Conservation (phyloP, 2,888 invertebrate species). For the Andrena trimmerana region DNA sequence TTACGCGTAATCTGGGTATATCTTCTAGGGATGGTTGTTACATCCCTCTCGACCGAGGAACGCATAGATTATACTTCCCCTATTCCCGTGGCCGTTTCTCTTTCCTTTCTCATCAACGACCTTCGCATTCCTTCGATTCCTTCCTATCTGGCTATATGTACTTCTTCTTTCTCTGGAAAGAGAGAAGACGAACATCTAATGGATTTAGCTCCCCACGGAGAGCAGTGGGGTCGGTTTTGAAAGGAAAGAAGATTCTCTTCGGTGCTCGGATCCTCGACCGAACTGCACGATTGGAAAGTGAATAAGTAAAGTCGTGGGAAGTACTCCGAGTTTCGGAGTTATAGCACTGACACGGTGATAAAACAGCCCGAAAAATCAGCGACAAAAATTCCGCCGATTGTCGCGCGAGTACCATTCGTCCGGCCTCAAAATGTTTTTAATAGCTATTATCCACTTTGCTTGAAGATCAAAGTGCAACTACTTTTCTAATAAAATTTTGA, state of each 20-base stretch:
- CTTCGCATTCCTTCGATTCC: constrained; percentile 30
- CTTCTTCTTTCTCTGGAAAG: constrained; percentile 45
- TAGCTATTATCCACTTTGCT: background rate
- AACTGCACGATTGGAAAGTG: constrained; percentile 62
- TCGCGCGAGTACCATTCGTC: background rate
- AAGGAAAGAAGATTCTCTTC: constrained; percentile 65
- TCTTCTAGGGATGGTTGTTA: constrained; percentile 16
- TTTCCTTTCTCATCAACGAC: constrained; percentile 14
- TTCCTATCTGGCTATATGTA: constrained; percentile 6
- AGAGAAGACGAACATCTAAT: constrained; percentile 65
- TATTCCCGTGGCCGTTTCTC: background rate
- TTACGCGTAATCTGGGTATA: background rate
- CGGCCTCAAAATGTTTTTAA: background rate
- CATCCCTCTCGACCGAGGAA: constrained; percentile 6
- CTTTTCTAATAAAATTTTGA: background rate
- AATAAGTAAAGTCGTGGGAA: constrained; percentile 69
- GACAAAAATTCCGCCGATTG: constrained; percentile 15
- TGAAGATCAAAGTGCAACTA: background rate
- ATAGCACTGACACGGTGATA: constrained; percentile 33
- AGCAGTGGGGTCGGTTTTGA: constrained; percentile 61
- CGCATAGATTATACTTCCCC: constrained; percentile 40
- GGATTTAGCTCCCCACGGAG: constrained; percentile 71
- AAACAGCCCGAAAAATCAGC: constrained; percentile 24
- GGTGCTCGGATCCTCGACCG: constrained; percentile 36
- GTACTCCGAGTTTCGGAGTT: constrained; percentile 39